phyloP scores from a whole-genome alignment of 1,140 invertebrate genomes.

The Manduca sexta region DNA sequence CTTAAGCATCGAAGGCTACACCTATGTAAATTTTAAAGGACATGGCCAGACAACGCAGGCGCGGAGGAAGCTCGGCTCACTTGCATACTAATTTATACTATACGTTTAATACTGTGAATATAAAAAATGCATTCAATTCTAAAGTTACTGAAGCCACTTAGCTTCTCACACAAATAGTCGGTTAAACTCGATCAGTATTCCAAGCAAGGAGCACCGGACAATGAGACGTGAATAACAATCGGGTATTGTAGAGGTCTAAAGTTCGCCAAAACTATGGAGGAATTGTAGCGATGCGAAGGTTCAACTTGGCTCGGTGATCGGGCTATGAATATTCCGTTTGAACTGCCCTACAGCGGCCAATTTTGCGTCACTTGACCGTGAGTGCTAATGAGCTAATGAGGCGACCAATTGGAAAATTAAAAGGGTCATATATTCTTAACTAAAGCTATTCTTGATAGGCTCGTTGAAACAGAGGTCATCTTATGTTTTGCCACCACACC shows the following conservation, averaged over 20 bases:
- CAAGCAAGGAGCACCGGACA: slow-evolving; percentile 22
- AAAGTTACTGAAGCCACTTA: slow-evolving; percentile 5
- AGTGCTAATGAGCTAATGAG: slow-evolving; percentile 20
- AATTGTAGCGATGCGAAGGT: slow-evolving; percentile 18
- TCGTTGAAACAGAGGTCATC: too few relatives aligned
- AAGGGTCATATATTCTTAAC: slow-evolving; percentile 27
- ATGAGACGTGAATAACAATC: slow-evolving; percentile 50
- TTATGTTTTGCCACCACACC: too few relatives aligned
- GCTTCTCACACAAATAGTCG: slow-evolving; percentile 17
- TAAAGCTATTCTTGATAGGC: neutral
- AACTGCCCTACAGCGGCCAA: slow-evolving; percentile 9
- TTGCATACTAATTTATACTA: slow-evolving; percentile 51
- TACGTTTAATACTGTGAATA: slow-evolving; percentile 29
- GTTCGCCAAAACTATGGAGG: slow-evolving; percentile 50
- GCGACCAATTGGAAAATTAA: slow-evolving; percentile 50
- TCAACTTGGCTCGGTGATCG: slow-evolving; percentile 3
- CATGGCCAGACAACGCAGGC: slow-evolving; percentile 38
- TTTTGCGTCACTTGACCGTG: slow-evolving; percentile 21
- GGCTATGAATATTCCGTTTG: slow-evolving; percentile 23
- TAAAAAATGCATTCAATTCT: slow-evolving; percentile 15
- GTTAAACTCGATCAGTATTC: slow-evolving; percentile 51
- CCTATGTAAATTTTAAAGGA: slow-evolving; percentile 44
- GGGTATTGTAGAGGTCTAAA: slow-evolving; percentile 46
- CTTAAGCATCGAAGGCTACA: slow-evolving; percentile 5
- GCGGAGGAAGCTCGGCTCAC: slow-evolving; percentile 37